phyloP scores from a whole-genome alignment of 2,888 invertebrate species.

The Ectobius pallidus region DNA sequence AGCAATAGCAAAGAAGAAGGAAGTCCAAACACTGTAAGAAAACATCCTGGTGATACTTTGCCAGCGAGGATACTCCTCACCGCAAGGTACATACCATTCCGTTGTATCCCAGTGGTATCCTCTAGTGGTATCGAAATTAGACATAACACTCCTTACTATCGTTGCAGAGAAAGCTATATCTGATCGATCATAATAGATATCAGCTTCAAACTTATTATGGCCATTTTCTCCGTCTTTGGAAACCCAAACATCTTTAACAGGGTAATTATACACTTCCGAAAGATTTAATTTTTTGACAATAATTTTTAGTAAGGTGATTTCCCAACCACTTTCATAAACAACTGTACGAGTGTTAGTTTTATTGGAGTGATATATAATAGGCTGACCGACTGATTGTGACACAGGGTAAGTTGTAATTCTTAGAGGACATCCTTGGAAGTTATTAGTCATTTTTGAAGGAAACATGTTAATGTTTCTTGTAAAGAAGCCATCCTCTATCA shows the following conservation, averaged over 20 bases:
- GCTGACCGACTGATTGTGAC: neutral
- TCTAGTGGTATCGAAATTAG: neutral
- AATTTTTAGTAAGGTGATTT: neutral
- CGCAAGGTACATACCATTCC: constrained; percentile 2
- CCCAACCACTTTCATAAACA: neutral
- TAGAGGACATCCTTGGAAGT: neutral
- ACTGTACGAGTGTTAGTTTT: neutral
- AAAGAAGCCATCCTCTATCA: neutral
- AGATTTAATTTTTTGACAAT: neutral
- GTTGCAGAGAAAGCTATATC: neutral
- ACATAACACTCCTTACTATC: neutral
- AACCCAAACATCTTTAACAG: neutral
- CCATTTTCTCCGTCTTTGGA: neutral
- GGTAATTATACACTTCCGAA: neutral
- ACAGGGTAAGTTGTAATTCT: neutral
- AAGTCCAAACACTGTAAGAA: neutral
- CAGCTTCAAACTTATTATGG: neutral
- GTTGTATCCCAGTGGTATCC: neutral
- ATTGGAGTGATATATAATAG: neutral
- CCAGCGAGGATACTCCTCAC: neutral
- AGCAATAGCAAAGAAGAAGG: neutral
- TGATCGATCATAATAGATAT: neutral
- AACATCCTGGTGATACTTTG: neutral
- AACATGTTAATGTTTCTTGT: neutral
- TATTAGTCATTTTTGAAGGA: neutral